Percentiles rank a stretch among this genome's conserved stretches.
Evolutionary conservation across 2,113 vertebrate species (phyloP).

Genomic region (Protomyctophum bolini): DNA sequence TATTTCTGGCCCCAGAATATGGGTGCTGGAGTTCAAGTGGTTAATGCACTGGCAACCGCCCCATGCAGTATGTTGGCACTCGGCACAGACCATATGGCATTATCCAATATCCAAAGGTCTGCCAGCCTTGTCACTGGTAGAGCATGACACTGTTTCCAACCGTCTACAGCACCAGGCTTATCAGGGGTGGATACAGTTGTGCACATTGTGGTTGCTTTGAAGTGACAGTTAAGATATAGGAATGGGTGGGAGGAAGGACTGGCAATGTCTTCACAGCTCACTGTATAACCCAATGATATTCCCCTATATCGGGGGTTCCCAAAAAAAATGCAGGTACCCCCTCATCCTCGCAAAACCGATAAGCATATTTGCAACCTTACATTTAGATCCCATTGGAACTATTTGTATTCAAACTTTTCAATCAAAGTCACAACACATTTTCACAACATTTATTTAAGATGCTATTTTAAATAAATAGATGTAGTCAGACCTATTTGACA

Average conservation of each 20-base stretch:
- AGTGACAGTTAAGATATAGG: conserved; percentile 1
- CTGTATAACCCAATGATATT: too few species aligned
- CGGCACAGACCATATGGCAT: conserved; percentile 13
- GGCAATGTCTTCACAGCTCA: background rate
- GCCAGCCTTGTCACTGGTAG: conserved; percentile 18
- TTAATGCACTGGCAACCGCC: conserved; percentile 8
- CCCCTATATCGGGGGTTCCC: too few species aligned
- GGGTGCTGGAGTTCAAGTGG: conserved; percentile 7
- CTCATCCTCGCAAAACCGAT: too few species aligned
- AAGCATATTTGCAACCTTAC: too few species aligned
- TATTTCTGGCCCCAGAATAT: too few species aligned
- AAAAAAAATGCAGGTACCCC: too few species aligned
- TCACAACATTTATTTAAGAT: too few species aligned
- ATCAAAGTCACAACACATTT: too few species aligned
- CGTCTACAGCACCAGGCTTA: conserved; percentile 27
- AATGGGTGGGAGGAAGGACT: background rate
- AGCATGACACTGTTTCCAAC: conserved; percentile 22
- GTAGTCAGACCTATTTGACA: too few species aligned
- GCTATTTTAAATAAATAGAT: too few species aligned
- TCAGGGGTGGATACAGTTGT: conserved; percentile 33
- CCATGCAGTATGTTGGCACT: background rate
- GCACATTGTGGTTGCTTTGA: background rate
- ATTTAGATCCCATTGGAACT: too few species aligned
- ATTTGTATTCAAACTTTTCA: too few species aligned
- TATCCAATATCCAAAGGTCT: background rate